Evolutionary conservation across 1,140 invertebrate species (phyloP).

Genomic region (Bilobella aurantiaca): DNA sequence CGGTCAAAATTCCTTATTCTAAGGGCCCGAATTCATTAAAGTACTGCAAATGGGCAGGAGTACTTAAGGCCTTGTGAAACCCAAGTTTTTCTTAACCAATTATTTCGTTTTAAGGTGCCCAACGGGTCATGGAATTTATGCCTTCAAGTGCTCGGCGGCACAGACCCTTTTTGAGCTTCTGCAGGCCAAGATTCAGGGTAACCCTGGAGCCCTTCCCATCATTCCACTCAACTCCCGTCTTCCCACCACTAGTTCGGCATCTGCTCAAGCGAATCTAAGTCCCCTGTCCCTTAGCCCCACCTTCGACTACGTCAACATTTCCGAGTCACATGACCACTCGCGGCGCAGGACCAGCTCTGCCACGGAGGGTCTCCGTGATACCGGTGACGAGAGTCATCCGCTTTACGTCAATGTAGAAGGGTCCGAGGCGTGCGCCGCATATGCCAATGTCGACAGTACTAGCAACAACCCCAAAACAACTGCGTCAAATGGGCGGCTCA

Average conservation of each 20-base stretch:
- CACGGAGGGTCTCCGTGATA: background rate
- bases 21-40: no score
- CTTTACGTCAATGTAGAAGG: slow-evolving; percentile 32
- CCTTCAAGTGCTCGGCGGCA: slow-evolving; percentile 80
- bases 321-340: slow-evolving; percentile 8
- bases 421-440: slow-evolving; percentile 18
- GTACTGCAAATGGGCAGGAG: no score
- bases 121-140: slow-evolving; percentile 87
- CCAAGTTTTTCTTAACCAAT: no score
- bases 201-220: slow-evolving; percentile 12
- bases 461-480: background rate
- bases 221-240: slow-evolving; percentile 20
- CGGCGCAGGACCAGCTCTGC: background rate
- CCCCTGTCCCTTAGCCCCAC: slow-evolving; percentile 38
- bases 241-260: background rate
- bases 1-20: no score
- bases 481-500: background rate
- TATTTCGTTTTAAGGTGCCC: no score
- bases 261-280: slow-evolving; percentile 30
- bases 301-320: slow-evolving; percentile 38
- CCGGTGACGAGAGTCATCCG: slow-evolving; percentile 18
- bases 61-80: no score
- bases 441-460: slow-evolving; percentile 37
- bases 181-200: slow-evolving; percentile 68
- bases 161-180: slow-evolving; percentile 82